Evolutionary conservation across 1,140 invertebrate genomes (phyloP).

Genomic region (Portunus trituberculatus): DNA sequence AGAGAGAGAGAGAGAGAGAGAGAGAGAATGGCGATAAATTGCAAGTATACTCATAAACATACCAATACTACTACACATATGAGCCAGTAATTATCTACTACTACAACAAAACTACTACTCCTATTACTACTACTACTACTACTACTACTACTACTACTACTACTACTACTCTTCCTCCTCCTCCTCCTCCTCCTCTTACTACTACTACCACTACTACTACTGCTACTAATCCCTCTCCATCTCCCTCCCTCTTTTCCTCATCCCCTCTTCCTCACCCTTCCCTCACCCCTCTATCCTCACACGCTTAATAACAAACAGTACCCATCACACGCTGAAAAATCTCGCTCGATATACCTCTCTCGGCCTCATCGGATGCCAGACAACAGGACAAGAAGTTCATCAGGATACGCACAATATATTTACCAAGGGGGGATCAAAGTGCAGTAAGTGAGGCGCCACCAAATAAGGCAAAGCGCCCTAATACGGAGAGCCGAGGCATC

Average conservation of each 20-base stretch:
- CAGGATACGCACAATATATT: not conserved
- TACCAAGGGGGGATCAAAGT: not conserved
- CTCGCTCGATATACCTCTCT: not conserved
- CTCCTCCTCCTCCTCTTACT: no score
- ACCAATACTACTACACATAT: no score
- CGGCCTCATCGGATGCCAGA: not conserved
- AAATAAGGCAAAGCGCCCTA: not conserved
- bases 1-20: constrained; percentile 21
- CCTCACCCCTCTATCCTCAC: not conserved
- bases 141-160: not conserved
- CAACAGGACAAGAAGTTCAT: not conserved
- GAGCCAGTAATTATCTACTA: no score
- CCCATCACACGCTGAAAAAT: not conserved
- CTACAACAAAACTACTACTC: no score
- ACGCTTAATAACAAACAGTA: not conserved
- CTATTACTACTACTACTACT: not conserved
- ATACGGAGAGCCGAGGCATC: not conserved
- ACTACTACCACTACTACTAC: not conserved
- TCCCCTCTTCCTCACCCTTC: not conserved
- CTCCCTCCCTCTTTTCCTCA: not conserved
- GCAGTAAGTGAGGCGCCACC: not conserved
- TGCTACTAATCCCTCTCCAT: not conserved
- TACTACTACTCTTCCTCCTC: no score
- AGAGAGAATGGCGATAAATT: not conserved
- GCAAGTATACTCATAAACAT: no score